Conservation (phyloP, 2,797 vertebrate genomes). For the Acanthopagrus latus region DNA sequence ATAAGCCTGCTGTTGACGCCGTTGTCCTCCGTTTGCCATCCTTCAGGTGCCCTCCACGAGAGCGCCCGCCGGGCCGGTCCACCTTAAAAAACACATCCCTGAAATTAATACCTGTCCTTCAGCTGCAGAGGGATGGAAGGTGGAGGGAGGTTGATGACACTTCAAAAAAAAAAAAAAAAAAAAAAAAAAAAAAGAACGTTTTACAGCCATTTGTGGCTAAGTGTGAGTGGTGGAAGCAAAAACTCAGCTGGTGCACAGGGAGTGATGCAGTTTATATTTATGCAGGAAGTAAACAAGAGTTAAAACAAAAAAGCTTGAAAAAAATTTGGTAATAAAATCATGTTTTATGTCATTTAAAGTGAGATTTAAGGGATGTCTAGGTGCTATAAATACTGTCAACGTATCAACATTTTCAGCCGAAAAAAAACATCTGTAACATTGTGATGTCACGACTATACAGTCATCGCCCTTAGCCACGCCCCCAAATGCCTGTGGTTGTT, state of each 20-base stretch:
- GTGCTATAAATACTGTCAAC: too few relatives aligned
- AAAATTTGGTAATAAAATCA: background rate
- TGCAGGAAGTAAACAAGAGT: background rate
- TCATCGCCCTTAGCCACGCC: too few relatives aligned
- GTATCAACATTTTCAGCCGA: too few relatives aligned
- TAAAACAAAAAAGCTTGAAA: background rate
- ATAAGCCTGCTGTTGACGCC: slow-evolving; percentile 52
- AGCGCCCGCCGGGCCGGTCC: slow-evolving; percentile 9
- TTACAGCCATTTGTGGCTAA: background rate
- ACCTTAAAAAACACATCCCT: slow-evolving; percentile 30
- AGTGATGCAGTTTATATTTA: background rate
- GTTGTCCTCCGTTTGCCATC: slow-evolving; percentile 42
- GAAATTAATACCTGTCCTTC: slow-evolving; percentile 21
- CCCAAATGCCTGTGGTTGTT: too few relatives aligned
- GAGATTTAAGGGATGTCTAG: too few relatives aligned
- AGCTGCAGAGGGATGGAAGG: background rate
- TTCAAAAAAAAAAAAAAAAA: background rate
- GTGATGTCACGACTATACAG: too few relatives aligned
- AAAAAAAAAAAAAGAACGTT: background rate
- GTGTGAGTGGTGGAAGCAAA: too few relatives aligned
- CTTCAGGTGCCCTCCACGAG: slow-evolving; percentile 43
- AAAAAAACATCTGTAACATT: too few relatives aligned
- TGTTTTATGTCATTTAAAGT: background rate
- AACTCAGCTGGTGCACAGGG: background rate
- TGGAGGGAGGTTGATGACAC: background rate